Percentiles rank a stretch among this genome's conserved stretches.
Conservation (phyloP, 1,140 invertebrate species). For the Drosophila suzukii region DNA sequence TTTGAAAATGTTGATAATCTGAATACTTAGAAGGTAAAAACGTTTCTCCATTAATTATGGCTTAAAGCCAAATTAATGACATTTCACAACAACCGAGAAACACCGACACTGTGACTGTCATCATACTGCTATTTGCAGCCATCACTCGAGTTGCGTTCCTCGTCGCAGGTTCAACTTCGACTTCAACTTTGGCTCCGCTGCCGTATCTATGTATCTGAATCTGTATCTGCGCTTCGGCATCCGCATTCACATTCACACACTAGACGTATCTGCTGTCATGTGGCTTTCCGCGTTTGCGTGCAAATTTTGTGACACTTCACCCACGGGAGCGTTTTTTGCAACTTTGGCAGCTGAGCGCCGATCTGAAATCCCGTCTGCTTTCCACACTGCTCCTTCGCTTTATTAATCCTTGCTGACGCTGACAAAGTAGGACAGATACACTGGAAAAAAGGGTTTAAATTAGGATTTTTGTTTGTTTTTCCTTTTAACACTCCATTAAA, state of each 20-base stretch:
- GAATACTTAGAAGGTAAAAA: no score
- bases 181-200: constrained; percentile 28
- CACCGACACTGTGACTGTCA: not conserved
- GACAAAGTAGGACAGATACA: constrained; percentile 58
- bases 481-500: no score
- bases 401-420: constrained; percentile 69
- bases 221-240: constrained; percentile 21
- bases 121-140: constrained; percentile 11
- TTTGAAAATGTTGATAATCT: no score
- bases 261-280: constrained; percentile 49
- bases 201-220: constrained; percentile 15
- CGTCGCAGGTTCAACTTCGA: constrained; percentile 2
- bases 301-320: constrained; percentile 80
- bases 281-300: constrained; percentile 66
- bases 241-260: not conserved
- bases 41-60: no score
- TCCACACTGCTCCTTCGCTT: constrained; percentile 38
- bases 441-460: constrained; percentile 9
- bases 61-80: constrained; percentile 1
- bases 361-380: constrained; percentile 14
- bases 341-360: constrained; percentile 33
- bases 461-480: not conserved
- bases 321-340: constrained; percentile 69
- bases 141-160: constrained; percentile 6
- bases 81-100: not conserved